These are phyloP conservation scores for Metopolophium dirhodum DNA, from an alignment of 1,140 invertebrate species.

Conservation along the genomic window DNA sequence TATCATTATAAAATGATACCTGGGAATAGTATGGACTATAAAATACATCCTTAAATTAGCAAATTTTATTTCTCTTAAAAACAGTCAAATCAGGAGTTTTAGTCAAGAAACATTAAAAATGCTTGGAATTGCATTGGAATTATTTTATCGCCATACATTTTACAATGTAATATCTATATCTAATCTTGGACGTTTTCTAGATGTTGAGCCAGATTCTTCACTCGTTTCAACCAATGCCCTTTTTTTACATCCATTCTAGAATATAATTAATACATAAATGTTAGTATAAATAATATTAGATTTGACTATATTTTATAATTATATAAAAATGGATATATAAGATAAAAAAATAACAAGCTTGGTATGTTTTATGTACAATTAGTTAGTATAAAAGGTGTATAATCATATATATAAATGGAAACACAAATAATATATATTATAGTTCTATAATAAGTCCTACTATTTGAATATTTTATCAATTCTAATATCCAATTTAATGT, in stretches of 20 bases:
- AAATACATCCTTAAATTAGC: background rate
- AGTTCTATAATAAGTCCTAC: too few species aligned
- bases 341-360: too few species aligned
- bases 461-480: too few species aligned
- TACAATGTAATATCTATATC: background rate
- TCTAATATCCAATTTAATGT: too few species aligned
- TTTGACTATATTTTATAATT: too few species aligned
- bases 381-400: too few species aligned
- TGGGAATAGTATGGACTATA: background rate
- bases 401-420: too few species aligned
- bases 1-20: background rate
- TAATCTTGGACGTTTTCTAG: slow-evolving; percentile 44
- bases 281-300: too few species aligned
- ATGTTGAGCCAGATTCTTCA: slow-evolving; percentile 23
- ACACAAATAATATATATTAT: background rate
- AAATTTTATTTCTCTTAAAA: background rate
- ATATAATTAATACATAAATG: too few species aligned
- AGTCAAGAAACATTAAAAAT: background rate
- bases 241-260: slow-evolving; percentile 50
- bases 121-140: background rate
- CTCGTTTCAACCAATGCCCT: slow-evolving; percentile 8
- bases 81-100: background rate
- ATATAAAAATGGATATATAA: too few species aligned
- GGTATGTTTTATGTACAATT: too few species aligned
- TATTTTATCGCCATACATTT: background rate